These are phyloP conservation scores for Eubasilissa splendida DNA, from an alignment of 2,888 invertebrate species.

Conservation along the genomic window DNA sequence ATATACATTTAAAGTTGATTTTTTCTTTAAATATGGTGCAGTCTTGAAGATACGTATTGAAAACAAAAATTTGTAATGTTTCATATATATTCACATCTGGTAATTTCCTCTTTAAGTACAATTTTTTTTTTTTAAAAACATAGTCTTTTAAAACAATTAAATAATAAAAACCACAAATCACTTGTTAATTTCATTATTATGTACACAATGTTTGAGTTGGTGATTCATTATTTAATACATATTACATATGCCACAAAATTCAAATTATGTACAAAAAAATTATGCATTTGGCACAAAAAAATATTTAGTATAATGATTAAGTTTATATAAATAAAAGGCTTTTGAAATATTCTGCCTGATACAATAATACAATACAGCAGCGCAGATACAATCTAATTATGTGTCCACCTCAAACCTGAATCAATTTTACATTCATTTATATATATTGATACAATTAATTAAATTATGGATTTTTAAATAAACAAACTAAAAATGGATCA, in stretches of 20 bases:
- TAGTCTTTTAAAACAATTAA: not conserved
- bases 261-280: slow-evolving; percentile 16
- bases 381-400: slow-evolving; percentile 6
- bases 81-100: no score
- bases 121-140: not conserved
- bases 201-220: no score
- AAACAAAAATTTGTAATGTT: no score
- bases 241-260: slow-evolving; percentile 9
- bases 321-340: slow-evolving; percentile 5
- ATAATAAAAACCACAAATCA: slow-evolving; percentile 12
- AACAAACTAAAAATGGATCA: not conserved
- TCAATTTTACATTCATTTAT: slow-evolving; percentile 2
- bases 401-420: not conserved
- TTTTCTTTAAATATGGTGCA: no score
- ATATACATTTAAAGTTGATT: no score
- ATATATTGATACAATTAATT: not conserved
- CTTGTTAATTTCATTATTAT: not conserved
- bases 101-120: not conserved
- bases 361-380: not conserved
- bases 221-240: no score
- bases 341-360: not conserved
- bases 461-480: slow-evolving; percentile 2
- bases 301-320: not conserved
- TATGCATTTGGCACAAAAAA: slow-evolving; percentile 33
- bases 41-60: no score